Evolutionary conservation across 2,797 vertebrate species (phyloP).

Genomic region (Pseudochirops corinnae): DNA sequence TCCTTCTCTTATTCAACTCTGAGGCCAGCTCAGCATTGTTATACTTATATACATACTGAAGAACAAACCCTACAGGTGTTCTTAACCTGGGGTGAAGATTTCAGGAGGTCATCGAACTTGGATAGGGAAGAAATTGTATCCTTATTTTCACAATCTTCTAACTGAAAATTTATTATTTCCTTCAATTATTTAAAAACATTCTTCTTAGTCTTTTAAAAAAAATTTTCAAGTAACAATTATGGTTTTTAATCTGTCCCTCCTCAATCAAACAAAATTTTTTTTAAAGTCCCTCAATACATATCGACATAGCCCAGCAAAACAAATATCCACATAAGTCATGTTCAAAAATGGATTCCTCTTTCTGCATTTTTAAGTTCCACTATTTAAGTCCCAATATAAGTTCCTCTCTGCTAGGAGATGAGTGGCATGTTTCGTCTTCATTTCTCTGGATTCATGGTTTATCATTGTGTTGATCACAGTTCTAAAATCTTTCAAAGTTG

Average conservation of each 20-base stretch:
- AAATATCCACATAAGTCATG: background rate
- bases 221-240: background rate
- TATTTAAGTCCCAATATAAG: too few species aligned
- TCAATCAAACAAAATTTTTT: background rate
- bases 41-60: background rate
- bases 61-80: background rate
- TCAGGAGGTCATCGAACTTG: background rate
- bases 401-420: background rate
- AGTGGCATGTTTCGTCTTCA: background rate
- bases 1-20: background rate
- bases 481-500: background rate
- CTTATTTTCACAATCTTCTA: background rate
- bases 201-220: background rate
- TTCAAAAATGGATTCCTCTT: background rate
- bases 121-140: background rate
- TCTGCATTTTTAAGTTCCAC: background rate
- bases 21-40: background rate
- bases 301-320: background rate
- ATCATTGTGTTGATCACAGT: background rate
- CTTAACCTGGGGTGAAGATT: background rate
- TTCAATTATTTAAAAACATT: background rate
- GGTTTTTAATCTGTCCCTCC: background rate
- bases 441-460: background rate
- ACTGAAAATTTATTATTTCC: background rate
- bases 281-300: background rate